Base-by-base conservation (phyloP, 1,140 invertebrate genomes). In the Trachymyrmex septentrionalis region DNA sequence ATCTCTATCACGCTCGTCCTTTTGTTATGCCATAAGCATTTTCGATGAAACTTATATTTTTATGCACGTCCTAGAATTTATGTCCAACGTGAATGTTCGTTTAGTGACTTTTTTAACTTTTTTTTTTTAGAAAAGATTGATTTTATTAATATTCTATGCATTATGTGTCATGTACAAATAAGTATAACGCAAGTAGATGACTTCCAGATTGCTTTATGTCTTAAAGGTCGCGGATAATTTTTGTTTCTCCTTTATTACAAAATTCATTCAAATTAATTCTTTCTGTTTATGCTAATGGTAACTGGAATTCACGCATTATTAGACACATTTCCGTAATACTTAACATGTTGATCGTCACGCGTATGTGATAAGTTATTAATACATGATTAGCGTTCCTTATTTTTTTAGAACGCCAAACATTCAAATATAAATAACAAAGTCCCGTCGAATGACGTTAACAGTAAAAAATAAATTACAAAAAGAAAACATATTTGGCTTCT, bases 41-140 rank as follows among this genome's bases (percentile, higher is more conserved):
- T 72, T 44, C 75, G 9, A 1, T 63, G 34, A 77, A 55, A 64
- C 12, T 76, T 66, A 7, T 44, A 27, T 76, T 73, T 76, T 73
- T 53, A 77, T 85, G 6, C 16, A 48, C 5, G 4, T 66, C 7
- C 9, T 21, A 9, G 24, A 63, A 10, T 69, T 27, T 9, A 1
- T n/a, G n/a, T 53, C 50, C 4, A 1, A 19, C 27, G 30, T 57
- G 34, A 55, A 55, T 69, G 44, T 77, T 21, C 16, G 2, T 50
- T 64, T 30, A 64, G 7, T 34, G 10, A 75, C n/a, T n/a, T n/a
- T n/a, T 59, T 2, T 21, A 59, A 3, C 24, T 50, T 16, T 50
- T 10, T 64, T 34, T 10, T 78, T 16, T 59, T 21, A 50, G 1
- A 30, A 66, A 21, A 59, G 14, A 34, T 48, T 50, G 3, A 78